phyloP scores from a whole-genome alignment of 2,113 vertebrate genomes.

The Arothron firmamentum region DNA sequence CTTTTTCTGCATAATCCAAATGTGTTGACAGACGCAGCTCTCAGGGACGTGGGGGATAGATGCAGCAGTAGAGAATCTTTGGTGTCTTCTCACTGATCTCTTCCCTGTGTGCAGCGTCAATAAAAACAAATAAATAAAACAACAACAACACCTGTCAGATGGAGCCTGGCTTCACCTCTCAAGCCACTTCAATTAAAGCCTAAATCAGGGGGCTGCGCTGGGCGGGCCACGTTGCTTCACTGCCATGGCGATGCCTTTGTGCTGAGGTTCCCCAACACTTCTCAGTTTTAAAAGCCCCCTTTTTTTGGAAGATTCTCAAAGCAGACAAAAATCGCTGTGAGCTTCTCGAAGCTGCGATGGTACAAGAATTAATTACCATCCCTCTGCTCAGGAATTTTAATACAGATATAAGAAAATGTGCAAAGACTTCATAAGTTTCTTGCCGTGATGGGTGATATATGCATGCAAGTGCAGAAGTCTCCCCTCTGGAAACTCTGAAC shows the following conservation, averaged over 20 bases:
- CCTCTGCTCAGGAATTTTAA: neutral
- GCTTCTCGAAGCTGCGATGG: conserved; percentile 12
- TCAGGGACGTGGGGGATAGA: no score
- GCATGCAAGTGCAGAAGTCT: conserved; percentile 36
- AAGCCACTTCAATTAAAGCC: conserved; percentile 18
- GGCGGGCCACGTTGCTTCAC: neutral
- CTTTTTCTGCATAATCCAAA: no score
- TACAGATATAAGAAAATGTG: neutral
- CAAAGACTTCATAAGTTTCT: conserved; percentile 12
- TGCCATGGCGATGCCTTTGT: conserved; percentile 12
- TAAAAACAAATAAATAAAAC: conserved; percentile 5
- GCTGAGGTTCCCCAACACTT: conserved; percentile 17
- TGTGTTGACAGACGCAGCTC: no score
- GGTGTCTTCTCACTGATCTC: conserved; percentile 6
- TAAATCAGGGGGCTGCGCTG: neutral
- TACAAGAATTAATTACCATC: neutral
- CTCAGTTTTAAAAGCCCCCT: no score
- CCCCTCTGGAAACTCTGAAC: conserved; percentile 33
- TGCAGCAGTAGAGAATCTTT: neutral
- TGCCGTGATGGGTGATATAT: conserved; percentile 1
- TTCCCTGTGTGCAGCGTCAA: conserved; percentile 10
- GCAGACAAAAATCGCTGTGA: neutral
- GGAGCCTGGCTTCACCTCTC: conserved; percentile 13
- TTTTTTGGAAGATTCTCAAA: neutral
- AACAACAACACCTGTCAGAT: neutral